Evolutionary conservation across 2,113 vertebrate species (phyloP), one percentile per base, ranked within the genome.

Genomic region (Rhombomys opimus): DNA sequence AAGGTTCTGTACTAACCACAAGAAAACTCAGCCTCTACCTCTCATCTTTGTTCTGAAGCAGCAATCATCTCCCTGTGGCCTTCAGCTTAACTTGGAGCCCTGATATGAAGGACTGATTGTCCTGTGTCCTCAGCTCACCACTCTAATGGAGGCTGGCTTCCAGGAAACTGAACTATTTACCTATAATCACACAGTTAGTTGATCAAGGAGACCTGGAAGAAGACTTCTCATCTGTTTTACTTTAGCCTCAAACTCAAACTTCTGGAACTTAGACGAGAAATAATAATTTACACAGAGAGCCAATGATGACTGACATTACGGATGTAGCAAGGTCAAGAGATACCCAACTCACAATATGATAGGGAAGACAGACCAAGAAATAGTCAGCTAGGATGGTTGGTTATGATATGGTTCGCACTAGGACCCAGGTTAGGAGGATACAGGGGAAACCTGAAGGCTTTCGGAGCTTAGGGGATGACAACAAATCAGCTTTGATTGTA

Each of bases 281-380:
- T 72, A 81, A 32, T 92, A 81, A 67, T 52, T n/a, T 46, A 77
- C 13, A 9, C 73, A 87, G 61, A 12, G 32, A 94, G 22, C 57
- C 72, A 89, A 67, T 85, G 59, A 88, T 41, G 46, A 32, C 25
- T 57, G 54, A 32, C 30, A 7, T 41, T 78, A 13, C 6, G 30
- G 9, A 22, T 41, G 38, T 23, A 38, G 22, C 91, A n/a, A 7
- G n/a, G 63, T 92, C 22, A 67, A 15, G 23, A 59, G 30, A 94
- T 35, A 84, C 5, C 22, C 15, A 75, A 46, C 27, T 93, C 68
- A 35, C 41, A 54, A 32, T 81, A 54, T 85, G 46, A 38, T 35
- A 70, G 25, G 65, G 20, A 96, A 87, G n/a, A 93, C 57, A 95
- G 68, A 86, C 3, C 65, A 89, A 41, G 27, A 70, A 77, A 87